phyloP scores from a whole-genome alignment of 2,888 invertebrate genomes.

The Lagria hirta region DNA sequence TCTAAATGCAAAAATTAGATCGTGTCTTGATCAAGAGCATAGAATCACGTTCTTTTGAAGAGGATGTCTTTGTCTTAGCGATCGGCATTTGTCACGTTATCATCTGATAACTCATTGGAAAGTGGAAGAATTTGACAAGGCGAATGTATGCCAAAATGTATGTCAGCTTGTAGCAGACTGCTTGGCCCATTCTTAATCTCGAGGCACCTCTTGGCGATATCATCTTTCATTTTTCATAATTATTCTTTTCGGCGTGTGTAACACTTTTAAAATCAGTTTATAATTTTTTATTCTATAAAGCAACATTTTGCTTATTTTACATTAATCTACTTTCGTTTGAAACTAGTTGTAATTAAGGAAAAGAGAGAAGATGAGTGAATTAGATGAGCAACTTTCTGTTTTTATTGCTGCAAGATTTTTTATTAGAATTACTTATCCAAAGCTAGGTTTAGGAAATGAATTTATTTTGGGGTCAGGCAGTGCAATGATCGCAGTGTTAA shows the following conservation, averaged over 20 bases:
- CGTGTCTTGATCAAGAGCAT: too few relatives aligned
- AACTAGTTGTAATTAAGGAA: constrained; percentile 2
- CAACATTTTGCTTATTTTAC: too few relatives aligned
- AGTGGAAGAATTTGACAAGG: constrained; percentile 21
- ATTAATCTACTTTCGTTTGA: constrained; percentile 13
- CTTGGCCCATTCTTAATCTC: constrained; percentile 26
- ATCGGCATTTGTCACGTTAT: not conserved
- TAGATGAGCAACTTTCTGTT: constrained; percentile 9
- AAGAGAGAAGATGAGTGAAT: constrained; percentile 6
- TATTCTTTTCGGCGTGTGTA: constrained; percentile 15
- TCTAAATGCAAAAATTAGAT: too few relatives aligned
- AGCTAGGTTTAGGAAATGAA: constrained; percentile 5
- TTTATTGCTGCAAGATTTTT: constrained; percentile 4
- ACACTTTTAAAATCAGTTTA: constrained; percentile 14
- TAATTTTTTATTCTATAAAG: constrained; percentile 10
- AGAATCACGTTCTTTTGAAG: too few relatives aligned
- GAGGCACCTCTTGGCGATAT: constrained; percentile 6
- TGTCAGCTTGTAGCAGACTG: constrained; percentile 25
- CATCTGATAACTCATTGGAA: constrained; percentile 8
- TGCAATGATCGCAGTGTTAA: constrained; percentile 13
- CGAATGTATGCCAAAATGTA: constrained; percentile 21
- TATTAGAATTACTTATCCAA: too few relatives aligned
- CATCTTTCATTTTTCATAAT: constrained; percentile 20
- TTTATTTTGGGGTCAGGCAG: constrained; percentile 15
- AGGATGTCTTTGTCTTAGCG: not conserved